A percentile compares a stretch with the other conserved stretches of the same genome.
phyloP scores from a whole-genome alignment of 2,888 invertebrate genomes.

The Dicyrtomina minuta region DNA sequence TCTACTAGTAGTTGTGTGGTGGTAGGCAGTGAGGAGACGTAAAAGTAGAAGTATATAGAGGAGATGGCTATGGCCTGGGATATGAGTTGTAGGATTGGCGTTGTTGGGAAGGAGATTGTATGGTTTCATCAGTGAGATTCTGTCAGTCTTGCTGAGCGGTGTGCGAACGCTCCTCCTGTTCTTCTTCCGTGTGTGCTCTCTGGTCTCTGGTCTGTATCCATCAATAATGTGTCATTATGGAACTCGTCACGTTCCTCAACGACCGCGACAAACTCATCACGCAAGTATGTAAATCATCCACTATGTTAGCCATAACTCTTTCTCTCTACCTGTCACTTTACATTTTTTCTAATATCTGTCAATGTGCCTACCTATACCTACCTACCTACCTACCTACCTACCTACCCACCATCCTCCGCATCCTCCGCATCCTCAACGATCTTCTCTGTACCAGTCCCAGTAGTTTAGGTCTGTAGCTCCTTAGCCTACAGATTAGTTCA shows the following conservation, averaged over 20 bases:
- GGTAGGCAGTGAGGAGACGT: too few relatives aligned
- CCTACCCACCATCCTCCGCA: too few relatives aligned
- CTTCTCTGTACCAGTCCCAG: too few relatives aligned
- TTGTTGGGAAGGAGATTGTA: conserved; percentile 7
- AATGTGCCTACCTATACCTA: neutral
- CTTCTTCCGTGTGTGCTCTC: conserved; percentile 6
- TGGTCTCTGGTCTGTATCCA: neutral
- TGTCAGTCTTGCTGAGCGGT: conserved; percentile 20
- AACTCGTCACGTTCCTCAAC: conserved; percentile 31
- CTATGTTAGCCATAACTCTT: conserved; percentile 13
- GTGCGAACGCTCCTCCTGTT: neutral
- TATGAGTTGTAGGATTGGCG: conserved; percentile 2
- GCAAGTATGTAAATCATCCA: conserved; percentile 22
- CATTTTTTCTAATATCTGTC: neutral
- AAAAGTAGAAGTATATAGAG: too few relatives aligned
- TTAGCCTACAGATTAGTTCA: too few relatives aligned
- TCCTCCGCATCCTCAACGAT: too few relatives aligned
- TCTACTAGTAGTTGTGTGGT: too few relatives aligned
- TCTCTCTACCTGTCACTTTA: conserved; percentile 7
- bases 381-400: too few relatives aligned
- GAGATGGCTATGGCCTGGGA: neutral
- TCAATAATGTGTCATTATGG: conserved; percentile 32
- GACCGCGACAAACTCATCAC: conserved; percentile 35
- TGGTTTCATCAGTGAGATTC: conserved; percentile 30
- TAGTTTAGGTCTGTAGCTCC: too few relatives aligned